These are phyloP conservation scores for Anguilla japonica DNA, from an alignment of 2,113 vertebrate genomes.

Conservation along the genomic window DNA sequence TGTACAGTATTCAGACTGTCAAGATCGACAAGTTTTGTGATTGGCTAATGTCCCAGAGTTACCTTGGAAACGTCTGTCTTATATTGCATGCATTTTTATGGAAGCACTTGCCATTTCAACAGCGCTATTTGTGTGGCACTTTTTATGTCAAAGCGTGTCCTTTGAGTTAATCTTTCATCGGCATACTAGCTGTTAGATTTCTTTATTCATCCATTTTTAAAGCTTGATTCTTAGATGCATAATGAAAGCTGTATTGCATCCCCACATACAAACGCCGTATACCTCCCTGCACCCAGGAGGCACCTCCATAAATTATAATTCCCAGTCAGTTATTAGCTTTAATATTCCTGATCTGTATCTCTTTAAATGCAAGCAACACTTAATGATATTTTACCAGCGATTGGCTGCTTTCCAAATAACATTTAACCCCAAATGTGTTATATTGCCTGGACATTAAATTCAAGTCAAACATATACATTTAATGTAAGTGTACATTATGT, in stretches of 20 bases:
- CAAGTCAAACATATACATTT: not conserved
- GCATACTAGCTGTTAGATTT: not conserved
- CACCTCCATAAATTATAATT: not conserved
- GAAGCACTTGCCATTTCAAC: not conserved
- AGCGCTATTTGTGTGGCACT: not conserved
- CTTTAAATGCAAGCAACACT: not conserved
- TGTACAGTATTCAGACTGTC: slow-evolving; percentile 1
- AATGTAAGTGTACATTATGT: not conserved
- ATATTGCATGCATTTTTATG: not conserved
- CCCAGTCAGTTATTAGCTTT: not conserved
- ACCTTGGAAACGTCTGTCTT: slow-evolving; percentile 22
- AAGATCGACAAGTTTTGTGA: not conserved
- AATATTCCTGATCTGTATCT: not conserved
- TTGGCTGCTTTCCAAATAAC: not conserved
- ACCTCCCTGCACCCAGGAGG: no score
- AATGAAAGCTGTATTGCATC: not conserved
- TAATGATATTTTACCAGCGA: not conserved
- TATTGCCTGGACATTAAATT: not conserved
- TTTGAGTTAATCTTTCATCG: not conserved
- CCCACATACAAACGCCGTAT: not conserved
- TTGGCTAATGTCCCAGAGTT: slow-evolving; percentile 11
- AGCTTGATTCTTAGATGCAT: not conserved
- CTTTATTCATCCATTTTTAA: not conserved
- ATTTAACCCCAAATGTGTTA: not conserved
- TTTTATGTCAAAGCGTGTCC: not conserved